Base-by-base conservation (phyloP, 2,113 vertebrate genomes). In the Ctenodactylus gundi region DNA sequence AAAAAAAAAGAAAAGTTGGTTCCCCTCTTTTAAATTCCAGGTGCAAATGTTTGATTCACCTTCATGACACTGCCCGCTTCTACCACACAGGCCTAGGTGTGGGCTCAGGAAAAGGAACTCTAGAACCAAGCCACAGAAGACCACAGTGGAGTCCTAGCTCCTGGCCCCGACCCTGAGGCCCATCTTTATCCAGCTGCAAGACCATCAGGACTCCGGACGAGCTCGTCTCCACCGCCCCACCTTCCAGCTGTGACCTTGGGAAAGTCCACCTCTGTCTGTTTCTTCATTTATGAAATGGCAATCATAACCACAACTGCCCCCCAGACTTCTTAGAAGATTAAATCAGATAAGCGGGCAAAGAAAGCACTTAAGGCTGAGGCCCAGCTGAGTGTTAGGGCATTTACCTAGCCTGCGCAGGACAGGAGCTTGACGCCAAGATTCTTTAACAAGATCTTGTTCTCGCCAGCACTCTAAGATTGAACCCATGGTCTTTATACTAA, bases 231-330 rank as follows among this genome's bases (percentile, higher is more conserved):
- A 84, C 20, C 34, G 4, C 39, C 34, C 77, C 57, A n/a, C 27
- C 65, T 55, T 89, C 81, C 7, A 46, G 58, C 36, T 55, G 13
- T 36, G 72, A 81, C 29, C n/a, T 73, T 15, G n/a, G 41, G 36
- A 53, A 83, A 86, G 57, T 31, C 15, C 25, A 64, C 49, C 77
- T 84, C 58, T 65, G 46, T 49, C 21, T 80, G 20, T 57, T 94
- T 90, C 65, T 94, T 92, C 72, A 84, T 36, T 73, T 89, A 57
- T 23, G 80, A 93, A 72, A 64, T 91, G 58, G 25, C 34, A 73
- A 12, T 12, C 2, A 41, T 10, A 53, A 29, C 14, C 18, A 31
- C 8, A 81, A 44, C 65, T 62, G 58, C 60, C 72, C 72, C 65
- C 72, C 53, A 94, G 72, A 68, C 27, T 67, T 82, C n/a, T 31